Evolutionary conservation across 2,113 vertebrate species (phyloP), one percentile per base, ranked within the genome.

Genomic region (Haliaeetus leucogaster): DNA sequence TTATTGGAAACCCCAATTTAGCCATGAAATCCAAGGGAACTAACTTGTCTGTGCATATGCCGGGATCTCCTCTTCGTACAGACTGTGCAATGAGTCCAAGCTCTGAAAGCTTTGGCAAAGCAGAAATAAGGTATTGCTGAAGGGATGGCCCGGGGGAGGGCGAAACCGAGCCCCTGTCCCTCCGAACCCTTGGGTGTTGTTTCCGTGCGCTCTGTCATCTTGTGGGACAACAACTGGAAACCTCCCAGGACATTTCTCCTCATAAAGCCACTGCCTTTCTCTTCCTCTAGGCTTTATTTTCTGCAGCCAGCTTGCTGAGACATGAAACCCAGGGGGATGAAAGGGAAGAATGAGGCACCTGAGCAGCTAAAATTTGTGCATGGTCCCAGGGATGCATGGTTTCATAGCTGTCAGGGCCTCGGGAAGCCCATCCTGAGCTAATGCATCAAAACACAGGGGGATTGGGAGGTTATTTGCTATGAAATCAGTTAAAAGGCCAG

Each of bases 201-300:
- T 80, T 80, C 47, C 1, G 1, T 13, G 10, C 1, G 1, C n/a
- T 58, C 38, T 1, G 0, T 59, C 23, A 3, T 27, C 71, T 58
- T 40, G 10, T 8, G 9, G 17, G 21, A 21, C 7, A 32, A 47
- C 1, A 10, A 8, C 47, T 65, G 67, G 48, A 81, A 78, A 83
- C 25, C 32, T 72, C 62, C 29, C 40, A 55, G 62, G 30, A 55
- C 2, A 2, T 23, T 80, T 59, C 30, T 38, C 47, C 58, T 62
- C 2, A 1, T 36, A 80, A 67, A 86, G 47, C 25, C 2, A 0
- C 40, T 73, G 63, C 36, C 48, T 70, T 83, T 40, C 20, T 84
- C 72, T 78, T 77, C 58, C 48, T 73, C 30, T 34, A 36, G 68
- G 21, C 78, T 85, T 87, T 65, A 18, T 70, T 70, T 81, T 73